Evolutionary conservation across 2,888 invertebrate genomes (phyloP), one percentile per base, ranked within the genome.

Genomic region (Desoria tigrina): DNA sequence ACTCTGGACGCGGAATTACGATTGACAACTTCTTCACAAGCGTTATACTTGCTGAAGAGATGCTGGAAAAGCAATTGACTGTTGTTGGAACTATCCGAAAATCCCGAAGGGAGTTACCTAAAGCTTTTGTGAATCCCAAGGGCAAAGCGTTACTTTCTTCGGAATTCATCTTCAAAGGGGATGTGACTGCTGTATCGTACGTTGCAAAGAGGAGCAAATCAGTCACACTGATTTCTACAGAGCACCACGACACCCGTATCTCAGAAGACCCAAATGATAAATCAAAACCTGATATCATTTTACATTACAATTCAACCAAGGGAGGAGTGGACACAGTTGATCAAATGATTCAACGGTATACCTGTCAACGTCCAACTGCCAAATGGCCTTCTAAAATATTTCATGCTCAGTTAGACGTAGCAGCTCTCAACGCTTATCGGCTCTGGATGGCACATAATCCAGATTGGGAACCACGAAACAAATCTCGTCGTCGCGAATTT

Each of bases 241-340:
- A 53, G 26, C 54, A 53, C 26, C 23, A 53, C 54, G 54, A 53
- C 18, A 26, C n/a, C 11, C n/a, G n/a, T n/a, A n/a, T n/a, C n/a
- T n/a, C n/a, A n/a, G 26, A 53, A 26, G 26, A 24, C 9, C 11
- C 24, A 7, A 21, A 6, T 6, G 54, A 24, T 6, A 9, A 24
- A 14, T 14, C 24, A 24, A 53, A 53, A 53, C 54, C 54, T 6
- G 23, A 24, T 4, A 53, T 53, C 7, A 26, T 53, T 53, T 24
- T 53, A n/a, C 21, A 14, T 27, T 53, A 53, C 54, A 53, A 53
- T 23, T 24, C 24, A 24, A 53, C 54, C 7, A 53, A 53, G 26
- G 54, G 54, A 11, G 54, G 54, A 53, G 54, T 53, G 9, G 54
- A 53, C 54, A 23, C 24, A 11, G 54, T 24, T 26, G 26, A 53